phyloP scores from a whole-genome alignment of 2,113 vertebrate species.

The Heterochromis multidens region DNA sequence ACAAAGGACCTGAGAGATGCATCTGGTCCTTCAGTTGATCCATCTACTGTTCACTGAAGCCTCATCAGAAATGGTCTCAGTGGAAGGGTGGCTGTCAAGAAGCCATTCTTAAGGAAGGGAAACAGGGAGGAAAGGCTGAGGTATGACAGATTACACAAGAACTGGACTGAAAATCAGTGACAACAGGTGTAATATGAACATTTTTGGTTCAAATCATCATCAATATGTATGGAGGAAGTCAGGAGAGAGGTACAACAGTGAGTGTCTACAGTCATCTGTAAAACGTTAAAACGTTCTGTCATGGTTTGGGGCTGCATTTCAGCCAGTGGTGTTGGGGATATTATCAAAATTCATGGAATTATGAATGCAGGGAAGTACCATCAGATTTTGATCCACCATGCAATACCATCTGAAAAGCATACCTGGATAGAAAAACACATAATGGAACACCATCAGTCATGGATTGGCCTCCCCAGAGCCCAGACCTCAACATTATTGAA shows the following conservation, averaged over 20 bases:
- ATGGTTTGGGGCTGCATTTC: not conserved
- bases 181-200: fast-evolving
- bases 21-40: not conserved
- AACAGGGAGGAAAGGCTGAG: not conserved
- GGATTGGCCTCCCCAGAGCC: not conserved
- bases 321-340: not conserved
- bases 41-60: not conserved
- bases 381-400: not conserved
- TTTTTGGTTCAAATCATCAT: not conserved
- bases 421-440: not conserved
- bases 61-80: not conserved
- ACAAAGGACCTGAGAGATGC: not conserved
- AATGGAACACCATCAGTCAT: fast-evolving
- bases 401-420: not conserved
- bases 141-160: not conserved
- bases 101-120: not conserved
- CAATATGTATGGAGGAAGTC: not conserved
- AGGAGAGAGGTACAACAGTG: not conserved
- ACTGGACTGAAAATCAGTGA: not conserved
- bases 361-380: not conserved
- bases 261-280: not conserved
- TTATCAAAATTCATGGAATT: not conserved
- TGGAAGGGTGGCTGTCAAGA: not conserved
- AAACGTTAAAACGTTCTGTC: not conserved
- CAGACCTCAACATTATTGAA: not conserved